Base-by-base conservation (phyloP, 2,797 vertebrate species). In the Semotilus atromaculatus region DNA sequence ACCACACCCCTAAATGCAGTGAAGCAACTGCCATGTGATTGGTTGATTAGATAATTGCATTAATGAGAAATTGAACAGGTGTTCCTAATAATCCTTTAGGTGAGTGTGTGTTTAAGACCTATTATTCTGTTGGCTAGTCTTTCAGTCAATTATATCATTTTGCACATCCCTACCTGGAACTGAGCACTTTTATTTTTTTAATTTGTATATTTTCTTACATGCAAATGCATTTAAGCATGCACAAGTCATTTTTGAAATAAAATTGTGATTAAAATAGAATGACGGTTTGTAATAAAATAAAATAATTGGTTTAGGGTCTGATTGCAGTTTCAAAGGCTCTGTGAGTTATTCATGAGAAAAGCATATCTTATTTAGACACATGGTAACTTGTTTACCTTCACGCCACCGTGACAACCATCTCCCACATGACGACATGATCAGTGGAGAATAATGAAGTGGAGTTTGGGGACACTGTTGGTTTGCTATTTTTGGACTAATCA, bases 401-500 rank as follows among this genome's bases (percentile, higher is more conserved):
- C 19, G 43, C 82, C 67, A 60, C 40, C 53, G 53, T 87, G 82
- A 87, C 77, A 81, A 68, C 66, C 82, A 75, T 84, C 83, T 80
- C 45, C 66, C 66, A 76, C 73, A 83, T 84, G 81, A 80, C 75
- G 70, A 74, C 72, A 80, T n/a, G 62, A 80, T 80, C 81, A 86
- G 81, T 68, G 71, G 76, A 68, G 58, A 80, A 68, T 76, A 78
- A 80, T 84, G 82, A 77, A 84, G 82, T 84, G 83, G 26, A 84
- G 51, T 85, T 75, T 48, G 45, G 67, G 64, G 66, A 68, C 62
- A 60, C 51, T 84, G 72, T 34, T 77, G 83, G 9, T 29, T 34
- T 77, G 48, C 82, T 87, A 84, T 87, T 87, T 84, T 83, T 84
- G 82, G 70, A 80, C 68, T 73, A 80, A 81, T 86, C 78, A 51